phyloP scores from a whole-genome alignment of 2,797 vertebrate genomes.

The Poeciliopsis paucimaculata region DNA sequence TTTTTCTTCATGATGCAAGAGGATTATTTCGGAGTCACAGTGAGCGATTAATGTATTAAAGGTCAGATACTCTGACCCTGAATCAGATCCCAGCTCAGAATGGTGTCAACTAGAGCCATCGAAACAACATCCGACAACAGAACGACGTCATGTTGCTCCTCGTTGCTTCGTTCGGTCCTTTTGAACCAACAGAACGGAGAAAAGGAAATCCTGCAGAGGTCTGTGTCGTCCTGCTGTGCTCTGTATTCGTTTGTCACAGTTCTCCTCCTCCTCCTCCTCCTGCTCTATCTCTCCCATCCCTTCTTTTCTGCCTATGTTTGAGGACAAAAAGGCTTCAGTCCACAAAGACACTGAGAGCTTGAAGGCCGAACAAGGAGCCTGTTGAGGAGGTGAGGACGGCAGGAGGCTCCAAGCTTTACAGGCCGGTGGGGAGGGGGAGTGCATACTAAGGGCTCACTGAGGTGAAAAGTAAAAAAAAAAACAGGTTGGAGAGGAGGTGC shows the following conservation, averaged over 20 bases:
- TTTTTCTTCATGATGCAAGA: slow-evolving; percentile 24
- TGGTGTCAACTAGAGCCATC: not conserved
- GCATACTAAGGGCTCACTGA: not conserved
- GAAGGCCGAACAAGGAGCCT: slow-evolving; percentile 40
- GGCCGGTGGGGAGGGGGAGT: not conserved
- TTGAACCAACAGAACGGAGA: not conserved
- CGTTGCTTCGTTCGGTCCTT: not conserved
- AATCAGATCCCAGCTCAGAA: not conserved
- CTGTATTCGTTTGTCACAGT: not conserved
- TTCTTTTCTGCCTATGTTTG: not conserved
- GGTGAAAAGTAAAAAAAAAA: not conserved
- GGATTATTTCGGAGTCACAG: slow-evolving; percentile 25
- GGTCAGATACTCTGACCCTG: slow-evolving; percentile 4
- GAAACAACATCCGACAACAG: not conserved
- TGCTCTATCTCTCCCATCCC: not conserved
- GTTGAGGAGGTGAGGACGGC: slow-evolving; percentile 31
- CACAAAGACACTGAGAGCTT: slow-evolving; percentile 19
- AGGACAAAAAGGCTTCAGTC: slow-evolving; percentile 41
- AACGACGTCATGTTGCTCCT: not conserved
- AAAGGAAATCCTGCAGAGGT: not conserved
- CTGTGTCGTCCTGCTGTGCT: not conserved
- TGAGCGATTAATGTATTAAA: not conserved
- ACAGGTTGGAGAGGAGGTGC: not conserved
- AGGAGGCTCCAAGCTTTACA: not conserved
- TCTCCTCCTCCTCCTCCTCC: not conserved